Conservation (phyloP, 2,113 vertebrate species). For the Prolemur simus region DNA sequence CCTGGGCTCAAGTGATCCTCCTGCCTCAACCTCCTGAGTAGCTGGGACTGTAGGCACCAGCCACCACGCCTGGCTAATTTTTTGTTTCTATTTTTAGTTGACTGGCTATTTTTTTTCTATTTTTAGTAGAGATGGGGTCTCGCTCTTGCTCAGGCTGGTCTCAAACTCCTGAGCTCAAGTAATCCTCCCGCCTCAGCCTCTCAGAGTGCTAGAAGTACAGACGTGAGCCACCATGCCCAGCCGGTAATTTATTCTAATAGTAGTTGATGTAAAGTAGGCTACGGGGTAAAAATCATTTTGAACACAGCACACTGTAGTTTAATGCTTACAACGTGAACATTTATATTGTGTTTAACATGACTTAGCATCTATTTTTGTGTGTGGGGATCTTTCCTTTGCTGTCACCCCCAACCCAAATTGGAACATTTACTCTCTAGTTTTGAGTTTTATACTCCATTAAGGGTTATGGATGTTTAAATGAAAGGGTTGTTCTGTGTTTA, state of each 20-base stretch:
- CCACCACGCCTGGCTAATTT: too few species aligned
- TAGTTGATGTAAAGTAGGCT: not conserved
- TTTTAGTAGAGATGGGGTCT: too few species aligned
- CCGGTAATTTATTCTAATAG: not conserved
- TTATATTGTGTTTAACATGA: not conserved
- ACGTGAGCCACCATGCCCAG: rapidly evolving
- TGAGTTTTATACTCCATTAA: not conserved
- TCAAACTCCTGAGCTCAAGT: too few species aligned
- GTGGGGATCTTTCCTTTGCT: not conserved
- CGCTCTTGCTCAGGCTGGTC: too few species aligned
- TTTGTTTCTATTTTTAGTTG: too few species aligned
- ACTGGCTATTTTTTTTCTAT: too few species aligned
- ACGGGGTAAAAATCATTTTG: not conserved
- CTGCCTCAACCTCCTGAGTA: too few species aligned
- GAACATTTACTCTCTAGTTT: not conserved
- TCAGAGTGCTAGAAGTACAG: too few species aligned
- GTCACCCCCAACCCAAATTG: not conserved
- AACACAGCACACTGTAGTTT: not conserved
- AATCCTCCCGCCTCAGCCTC: too few species aligned
- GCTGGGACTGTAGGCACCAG: too few species aligned
- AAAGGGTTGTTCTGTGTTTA: not conserved
- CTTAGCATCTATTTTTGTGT: not conserved
- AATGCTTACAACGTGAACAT: not conserved
- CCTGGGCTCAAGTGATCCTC: too few species aligned
- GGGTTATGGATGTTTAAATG: not conserved